Percentiles rank a stretch among this genome's conserved stretches.
Evolutionary conservation across 2,797 vertebrate genomes (phyloP).

Genomic region (Typhlichthys subterraneus): DNA sequence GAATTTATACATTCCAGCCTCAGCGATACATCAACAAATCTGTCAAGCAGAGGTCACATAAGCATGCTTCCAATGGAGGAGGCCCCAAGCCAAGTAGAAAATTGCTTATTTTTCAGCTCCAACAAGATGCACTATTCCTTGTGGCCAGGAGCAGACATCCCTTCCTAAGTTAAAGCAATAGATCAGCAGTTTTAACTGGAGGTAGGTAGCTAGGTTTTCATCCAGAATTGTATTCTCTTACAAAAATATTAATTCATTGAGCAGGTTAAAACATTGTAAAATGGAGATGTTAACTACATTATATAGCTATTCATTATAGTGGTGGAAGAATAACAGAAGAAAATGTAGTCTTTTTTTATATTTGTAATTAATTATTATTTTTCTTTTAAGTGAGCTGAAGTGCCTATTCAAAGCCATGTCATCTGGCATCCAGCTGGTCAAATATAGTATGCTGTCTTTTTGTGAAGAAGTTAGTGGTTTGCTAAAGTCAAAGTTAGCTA

Average conservation of each 20-base stretch:
- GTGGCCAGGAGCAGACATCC: conserved; percentile 53
- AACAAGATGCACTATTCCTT: conserved; percentile 63
- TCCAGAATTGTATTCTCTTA: conserved; percentile 80
- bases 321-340: background rate
- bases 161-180: conserved; percentile 78
- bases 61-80: conserved; percentile 32
- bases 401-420: background rate
- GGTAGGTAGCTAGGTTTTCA: too few relatives aligned
- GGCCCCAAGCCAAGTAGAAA: conserved; percentile 64
- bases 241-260: conserved; percentile 52
- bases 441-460: background rate
- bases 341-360: too few relatives aligned
- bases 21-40: conserved; percentile 79
- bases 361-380: too few relatives aligned
- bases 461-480: conserved; percentile 25
- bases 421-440: background rate
- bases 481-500: conserved; percentile 15
- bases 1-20: conserved; percentile 79
- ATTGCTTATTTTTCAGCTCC: conserved; percentile 74
- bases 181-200: conserved; percentile 78
- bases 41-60: conserved; percentile 79
- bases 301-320: too few relatives aligned
- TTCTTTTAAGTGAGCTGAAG: background rate
- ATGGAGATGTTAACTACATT: too few relatives aligned
- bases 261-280: too few relatives aligned